phyloP scores from a whole-genome alignment of 2,888 invertebrate species.

The Hesperia comma region DNA sequence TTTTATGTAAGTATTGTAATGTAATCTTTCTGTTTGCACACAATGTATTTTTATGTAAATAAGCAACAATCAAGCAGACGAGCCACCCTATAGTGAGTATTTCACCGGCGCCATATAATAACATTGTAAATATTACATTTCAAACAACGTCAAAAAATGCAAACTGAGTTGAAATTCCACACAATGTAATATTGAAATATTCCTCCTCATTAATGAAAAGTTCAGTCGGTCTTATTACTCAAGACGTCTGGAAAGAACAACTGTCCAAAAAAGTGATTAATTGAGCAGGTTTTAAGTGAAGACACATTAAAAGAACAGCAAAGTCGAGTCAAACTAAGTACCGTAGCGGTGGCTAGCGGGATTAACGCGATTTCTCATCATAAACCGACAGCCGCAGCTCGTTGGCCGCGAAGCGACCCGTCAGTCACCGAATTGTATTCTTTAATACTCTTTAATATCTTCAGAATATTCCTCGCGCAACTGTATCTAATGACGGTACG shows the following conservation, averaged over 20 bases:
- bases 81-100: no score
- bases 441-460: slow-evolving; percentile 74
- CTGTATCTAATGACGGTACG: slow-evolving; percentile 75
- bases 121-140: no score
- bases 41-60: no score
- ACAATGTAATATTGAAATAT: no score
- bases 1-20: no score
- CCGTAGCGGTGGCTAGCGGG: slow-evolving; percentile 79
- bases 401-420: slow-evolving; percentile 48
- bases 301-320: slow-evolving; percentile 75
- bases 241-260: slow-evolving; percentile 25
- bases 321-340: slow-evolving; percentile 71
- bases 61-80: no score
- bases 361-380: slow-evolving; percentile 74
- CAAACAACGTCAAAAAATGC: no score
- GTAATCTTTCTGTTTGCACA: no score
- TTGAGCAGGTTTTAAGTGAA: slow-evolving; percentile 73
- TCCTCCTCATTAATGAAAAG: slow-evolving; percentile 11
- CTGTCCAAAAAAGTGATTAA: slow-evolving; percentile 64
- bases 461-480: slow-evolving; percentile 73
- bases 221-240: slow-evolving; percentile 7
- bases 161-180: no score
- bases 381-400: slow-evolving; percentile 43
- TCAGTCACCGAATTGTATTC: slow-evolving; percentile 74
- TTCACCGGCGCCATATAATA: no score